Conservation (phyloP, 2,113 vertebrate genomes). For the Prochilodus magdalenae region DNA sequence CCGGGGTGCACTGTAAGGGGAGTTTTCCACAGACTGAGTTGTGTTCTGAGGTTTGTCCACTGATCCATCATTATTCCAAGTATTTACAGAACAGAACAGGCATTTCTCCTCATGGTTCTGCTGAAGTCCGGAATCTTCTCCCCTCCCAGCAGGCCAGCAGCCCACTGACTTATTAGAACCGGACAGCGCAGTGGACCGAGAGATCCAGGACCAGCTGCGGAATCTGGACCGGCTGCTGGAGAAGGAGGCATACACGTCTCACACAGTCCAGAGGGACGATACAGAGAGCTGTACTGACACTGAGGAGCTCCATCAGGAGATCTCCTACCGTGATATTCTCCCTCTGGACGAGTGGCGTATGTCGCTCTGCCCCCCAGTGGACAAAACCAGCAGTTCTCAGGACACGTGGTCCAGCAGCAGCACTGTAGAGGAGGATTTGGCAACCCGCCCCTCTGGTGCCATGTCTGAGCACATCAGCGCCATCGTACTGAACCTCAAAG, state of each 20-base stretch:
- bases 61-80: no score
- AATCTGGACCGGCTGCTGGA: constrained; percentile 49
- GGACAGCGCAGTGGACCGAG: constrained; percentile 12
- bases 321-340: constrained; percentile 8
- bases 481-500: constrained; percentile 64
- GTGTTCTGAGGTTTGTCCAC: no score
- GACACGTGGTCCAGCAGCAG: constrained; percentile 8
- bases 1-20: no score
- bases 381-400: background rate
- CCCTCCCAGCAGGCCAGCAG: background rate
- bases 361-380: background rate
- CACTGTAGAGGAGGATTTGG: background rate
- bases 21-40: no score
- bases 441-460: background rate
- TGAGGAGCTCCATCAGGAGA: background rate
- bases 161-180: background rate
- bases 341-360: constrained; percentile 40
- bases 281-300: background rate
- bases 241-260: background rate
- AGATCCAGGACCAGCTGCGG: constrained; percentile 32
- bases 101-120: no score
- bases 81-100: no score
- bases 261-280: background rate
- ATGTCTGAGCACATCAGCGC: constrained; percentile 49
- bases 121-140: background rate